Percentiles rank a stretch among this genome's conserved stretches.
These are phyloP conservation scores for Ceramica pisi DNA, from an alignment of 2,888 invertebrate species.

Conservation along the genomic window DNA sequence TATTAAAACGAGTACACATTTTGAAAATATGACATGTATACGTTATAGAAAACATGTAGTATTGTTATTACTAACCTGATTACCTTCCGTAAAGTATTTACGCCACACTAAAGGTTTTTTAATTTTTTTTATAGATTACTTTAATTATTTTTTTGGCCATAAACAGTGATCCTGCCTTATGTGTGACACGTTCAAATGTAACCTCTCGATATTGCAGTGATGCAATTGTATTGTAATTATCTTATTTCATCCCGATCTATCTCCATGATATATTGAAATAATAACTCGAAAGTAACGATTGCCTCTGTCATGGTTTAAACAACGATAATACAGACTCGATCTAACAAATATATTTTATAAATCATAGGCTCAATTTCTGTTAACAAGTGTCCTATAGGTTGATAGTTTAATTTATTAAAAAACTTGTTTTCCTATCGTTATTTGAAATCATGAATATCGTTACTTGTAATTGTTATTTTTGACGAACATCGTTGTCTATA, in stretches of 20 bases:
- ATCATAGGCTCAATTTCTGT: conserved; percentile 7
- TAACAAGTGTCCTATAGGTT: not conserved
- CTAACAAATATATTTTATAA: not conserved
- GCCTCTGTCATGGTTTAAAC: conserved; percentile 32
- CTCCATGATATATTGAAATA: conserved; percentile 14
- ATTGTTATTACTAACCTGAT: too few relatives aligned
- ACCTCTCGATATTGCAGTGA: not conserved
- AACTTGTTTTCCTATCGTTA: conserved; percentile 27
- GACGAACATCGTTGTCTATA: conserved; percentile 36
- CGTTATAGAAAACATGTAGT: too few relatives aligned
- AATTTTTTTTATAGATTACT: too few relatives aligned
- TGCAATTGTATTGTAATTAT: conserved; percentile 2
- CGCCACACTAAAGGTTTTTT: too few relatives aligned
- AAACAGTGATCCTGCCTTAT: not conserved
- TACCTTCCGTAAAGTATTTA: too few relatives aligned
- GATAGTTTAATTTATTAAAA: not conserved
- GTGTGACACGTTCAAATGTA: conserved; percentile 25
- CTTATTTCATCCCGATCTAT: conserved; percentile 51
- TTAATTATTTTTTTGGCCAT: too few relatives aligned
- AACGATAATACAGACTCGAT: conserved; percentile 16
- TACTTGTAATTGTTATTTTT: conserved; percentile 14
- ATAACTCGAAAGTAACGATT: conserved; percentile 20
- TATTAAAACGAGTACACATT: too few relatives aligned
- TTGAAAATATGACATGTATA: too few relatives aligned
- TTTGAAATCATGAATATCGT: conserved; percentile 44